Conservation (phyloP, 2,113 vertebrate species). For the Alaudala cheleensis region DNA sequence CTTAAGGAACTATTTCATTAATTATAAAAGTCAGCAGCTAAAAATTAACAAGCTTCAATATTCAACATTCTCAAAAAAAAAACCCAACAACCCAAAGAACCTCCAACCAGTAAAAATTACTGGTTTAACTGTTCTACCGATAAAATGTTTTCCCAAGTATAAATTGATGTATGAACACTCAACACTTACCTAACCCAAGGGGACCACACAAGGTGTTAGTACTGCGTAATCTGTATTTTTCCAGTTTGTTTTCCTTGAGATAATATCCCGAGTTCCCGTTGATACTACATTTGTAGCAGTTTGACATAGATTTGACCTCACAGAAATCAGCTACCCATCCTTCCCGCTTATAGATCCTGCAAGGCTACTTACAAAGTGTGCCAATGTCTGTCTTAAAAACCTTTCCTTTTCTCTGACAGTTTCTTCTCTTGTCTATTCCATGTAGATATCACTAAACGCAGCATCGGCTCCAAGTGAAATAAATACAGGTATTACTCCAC, state of each 20-base stretch:
- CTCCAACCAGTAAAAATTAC: not conserved
- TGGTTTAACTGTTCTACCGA: not conserved
- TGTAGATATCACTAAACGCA: not conserved
- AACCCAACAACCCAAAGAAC: not conserved
- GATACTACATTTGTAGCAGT: slow-evolving; percentile 65
- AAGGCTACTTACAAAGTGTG: slow-evolving; percentile 46
- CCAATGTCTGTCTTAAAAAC: slow-evolving; percentile 17
- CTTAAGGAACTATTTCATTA: not conserved
- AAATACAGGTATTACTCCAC: slow-evolving; percentile 40
- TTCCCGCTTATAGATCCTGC: slow-evolving; percentile 55
- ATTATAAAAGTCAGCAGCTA: not conserved
- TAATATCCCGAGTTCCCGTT: slow-evolving; percentile 63
- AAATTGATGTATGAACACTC: not conserved
- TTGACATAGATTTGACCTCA: slow-evolving; percentile 59
- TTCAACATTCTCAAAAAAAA: not conserved
- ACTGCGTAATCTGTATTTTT: slow-evolving; percentile 51
- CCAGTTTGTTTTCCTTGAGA: slow-evolving; percentile 75
- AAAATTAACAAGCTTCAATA: not conserved
- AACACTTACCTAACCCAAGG: slow-evolving; percentile 75
- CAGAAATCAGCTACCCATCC: slow-evolving; percentile 75
- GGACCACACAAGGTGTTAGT: slow-evolving; percentile 54
- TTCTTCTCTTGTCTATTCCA: slow-evolving; percentile 62
- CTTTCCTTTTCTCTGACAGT: not conserved
- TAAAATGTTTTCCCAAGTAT: not conserved
- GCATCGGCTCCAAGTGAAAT: slow-evolving; percentile 61